Evolutionary conservation across 2,797 vertebrate species (phyloP).

Genomic region (Pantherophis vulpinus): DNA sequence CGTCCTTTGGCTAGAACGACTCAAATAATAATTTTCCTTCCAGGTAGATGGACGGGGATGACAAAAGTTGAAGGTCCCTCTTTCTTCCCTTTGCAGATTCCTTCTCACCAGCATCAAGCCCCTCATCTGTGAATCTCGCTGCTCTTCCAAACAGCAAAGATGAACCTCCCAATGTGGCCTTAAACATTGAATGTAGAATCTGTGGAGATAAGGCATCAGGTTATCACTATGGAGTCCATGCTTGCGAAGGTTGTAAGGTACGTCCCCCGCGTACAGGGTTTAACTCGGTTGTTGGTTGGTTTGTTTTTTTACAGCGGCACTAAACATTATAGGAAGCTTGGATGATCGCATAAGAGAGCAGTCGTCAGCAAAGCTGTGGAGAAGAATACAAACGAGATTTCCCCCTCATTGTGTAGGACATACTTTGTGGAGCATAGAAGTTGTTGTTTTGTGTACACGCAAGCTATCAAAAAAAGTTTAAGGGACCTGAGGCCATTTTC

Average conservation of each 20-base stretch:
- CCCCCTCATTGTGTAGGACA: background rate
- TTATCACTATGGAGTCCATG: constrained; percentile 96
- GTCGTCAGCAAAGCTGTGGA: background rate
- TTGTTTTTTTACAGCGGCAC: background rate
- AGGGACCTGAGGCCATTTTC: background rate
- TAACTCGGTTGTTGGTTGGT: background rate
- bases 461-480: background rate
- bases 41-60: too few species aligned
- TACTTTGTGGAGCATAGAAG: background rate
- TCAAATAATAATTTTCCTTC: too few species aligned
- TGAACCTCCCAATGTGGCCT: constrained; percentile 75
- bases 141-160: constrained; percentile 72
- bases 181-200: constrained; percentile 93
- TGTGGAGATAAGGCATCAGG: constrained; percentile 95
- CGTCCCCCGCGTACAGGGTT: constrained; percentile 41
- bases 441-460: background rate
- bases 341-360: background rate
- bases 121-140: constrained; percentile 81
- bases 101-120: constrained; percentile 92
- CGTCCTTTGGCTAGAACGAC: background rate
- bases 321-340: background rate
- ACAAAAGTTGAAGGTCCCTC: background rate
- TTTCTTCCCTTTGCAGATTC: constrained; percentile 73
- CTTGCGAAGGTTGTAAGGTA: constrained; percentile 98
- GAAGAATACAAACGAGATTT: background rate